Percentiles rank a stretch among this genome's conserved stretches.
These are phyloP conservation scores for Crotalus viridis DNA, from an alignment of 2,113 vertebrate species.

Conservation along the genomic window DNA sequence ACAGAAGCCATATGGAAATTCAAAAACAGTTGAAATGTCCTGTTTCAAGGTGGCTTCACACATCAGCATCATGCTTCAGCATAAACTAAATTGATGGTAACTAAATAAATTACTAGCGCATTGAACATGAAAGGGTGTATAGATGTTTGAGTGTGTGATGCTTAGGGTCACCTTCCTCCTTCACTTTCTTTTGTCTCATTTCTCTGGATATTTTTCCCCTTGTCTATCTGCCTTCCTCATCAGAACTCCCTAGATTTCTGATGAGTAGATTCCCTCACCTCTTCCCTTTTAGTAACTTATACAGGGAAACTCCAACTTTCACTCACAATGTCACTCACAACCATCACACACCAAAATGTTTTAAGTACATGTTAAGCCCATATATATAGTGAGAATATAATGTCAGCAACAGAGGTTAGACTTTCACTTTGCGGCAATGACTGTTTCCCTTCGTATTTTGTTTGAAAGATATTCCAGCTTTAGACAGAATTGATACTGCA, in stretches of 20 bases:
- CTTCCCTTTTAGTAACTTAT: not conserved
- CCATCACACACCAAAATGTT: not conserved
- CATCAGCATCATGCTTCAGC: not conserved
- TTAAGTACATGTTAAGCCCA: not conserved
- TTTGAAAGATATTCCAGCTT: not conserved
- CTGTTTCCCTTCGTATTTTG: not conserved
- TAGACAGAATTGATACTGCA: not conserved
- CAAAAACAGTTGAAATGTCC: not conserved
- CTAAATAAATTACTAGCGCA: not conserved
- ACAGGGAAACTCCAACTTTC: not conserved
- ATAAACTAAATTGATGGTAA: not conserved
- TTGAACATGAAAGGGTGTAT: not conserved
- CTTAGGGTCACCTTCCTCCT: not conserved
- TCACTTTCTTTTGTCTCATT: not conserved
- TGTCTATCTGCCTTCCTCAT: not conserved
- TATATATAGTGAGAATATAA: not conserved
- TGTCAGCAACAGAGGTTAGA: not conserved
- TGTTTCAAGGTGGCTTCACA: not conserved
- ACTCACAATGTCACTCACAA: not conserved
- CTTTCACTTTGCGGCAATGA: not conserved
- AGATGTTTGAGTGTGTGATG: not conserved
- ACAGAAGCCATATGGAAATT: not conserved
- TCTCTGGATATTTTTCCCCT: not conserved
- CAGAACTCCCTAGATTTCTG: not conserved
- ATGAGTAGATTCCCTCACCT: not conserved